phyloP scores from a whole-genome alignment of 2,888 invertebrate species.

The Caenorhabditis becei region DNA sequence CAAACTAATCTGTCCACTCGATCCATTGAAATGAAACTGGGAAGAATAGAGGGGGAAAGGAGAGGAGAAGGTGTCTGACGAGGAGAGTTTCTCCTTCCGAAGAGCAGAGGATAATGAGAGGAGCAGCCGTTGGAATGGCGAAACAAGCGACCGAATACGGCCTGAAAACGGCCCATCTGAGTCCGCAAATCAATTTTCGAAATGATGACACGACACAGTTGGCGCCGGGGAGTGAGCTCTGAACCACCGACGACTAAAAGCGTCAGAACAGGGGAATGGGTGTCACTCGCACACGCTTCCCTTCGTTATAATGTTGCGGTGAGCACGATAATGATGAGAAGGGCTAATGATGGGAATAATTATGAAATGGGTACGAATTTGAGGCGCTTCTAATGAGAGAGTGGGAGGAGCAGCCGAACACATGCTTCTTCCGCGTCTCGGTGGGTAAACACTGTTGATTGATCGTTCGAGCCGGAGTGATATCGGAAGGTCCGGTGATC shows the following conservation, averaged over 20 bases:
- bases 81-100: conserved; percentile 32
- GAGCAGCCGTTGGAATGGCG: conserved; percentile 43
- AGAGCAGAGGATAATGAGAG: conserved; percentile 47
- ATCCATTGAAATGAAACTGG: conserved; percentile 7
- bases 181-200: conserved; percentile 36
- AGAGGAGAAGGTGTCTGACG: conserved; percentile 35
- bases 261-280: conserved; percentile 7
- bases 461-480: conserved; percentile 20
- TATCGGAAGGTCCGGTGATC: conserved; percentile 42
- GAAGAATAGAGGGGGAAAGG: conserved; percentile 5
- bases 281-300: conserved; percentile 31
- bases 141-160: conserved; percentile 15
- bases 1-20: not conserved
- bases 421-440: conserved; percentile 24
- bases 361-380: conserved; percentile 49
- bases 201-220: conserved; percentile 2
- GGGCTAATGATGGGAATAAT: conserved; percentile 36
- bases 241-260: conserved; percentile 38
- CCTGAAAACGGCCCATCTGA: conserved; percentile 38
- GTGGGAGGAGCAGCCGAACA: conserved; percentile 24
- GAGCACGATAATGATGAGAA: conserved; percentile 11
- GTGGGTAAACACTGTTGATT: conserved; percentile 56
- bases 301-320: conserved; percentile 47
- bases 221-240: conserved; percentile 27
- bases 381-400: conserved; percentile 32